Base-by-base conservation (phyloP, 1,140 invertebrate species). In the Bombus impatiens region DNA sequence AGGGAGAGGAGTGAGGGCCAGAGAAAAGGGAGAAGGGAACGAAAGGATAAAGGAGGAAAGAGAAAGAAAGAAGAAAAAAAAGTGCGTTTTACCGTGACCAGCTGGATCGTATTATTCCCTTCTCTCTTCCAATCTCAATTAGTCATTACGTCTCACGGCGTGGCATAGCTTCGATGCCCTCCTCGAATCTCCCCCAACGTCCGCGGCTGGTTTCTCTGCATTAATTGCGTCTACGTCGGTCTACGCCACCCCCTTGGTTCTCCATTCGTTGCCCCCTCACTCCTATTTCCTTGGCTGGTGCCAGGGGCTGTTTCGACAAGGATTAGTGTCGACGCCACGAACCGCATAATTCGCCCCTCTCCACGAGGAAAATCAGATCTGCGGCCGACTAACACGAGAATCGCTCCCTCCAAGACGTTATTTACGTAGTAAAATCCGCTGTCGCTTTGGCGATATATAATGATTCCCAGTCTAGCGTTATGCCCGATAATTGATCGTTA, bases 201-300 rank as follows among this genome's bases (percentile, higher is more conserved):
- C 84, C 78, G 78, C 67, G 78, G 68, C 76, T 82, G 82, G 84
- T 87, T 88, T 90, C 87, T 82, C 87, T 79, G 84, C 84, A 91
- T 91, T 91, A 91, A 91, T 91, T 91, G 89, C 90, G 90, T 91
- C 89, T 90, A 87, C 89, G 89, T 82, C 86, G 86, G 84, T 72
- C 87, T 84, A 83, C 40, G 77, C 72, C 68, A 74, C 62, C 70
- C 68, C 65, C 65, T 25, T 67, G 59, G 74, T 68, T 67, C 74
- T 78, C 82, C 74, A 84, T 84, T 78, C 82, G 82, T 70, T 59
- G 76, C 47, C n/a, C 57, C 12, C 75, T 62, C 59, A 3, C 32
- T 18, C n/a, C n/a, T 59, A 28, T 62, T 67, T 67, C 4, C 13
- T 28, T 37, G 37, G 40, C 53, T 65, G 59, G n/a, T 35, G 44